Evolutionary conservation across 1,140 invertebrate species (phyloP), one percentile per base, ranked within the genome.

Genomic region (Drosophila albomicans): DNA sequence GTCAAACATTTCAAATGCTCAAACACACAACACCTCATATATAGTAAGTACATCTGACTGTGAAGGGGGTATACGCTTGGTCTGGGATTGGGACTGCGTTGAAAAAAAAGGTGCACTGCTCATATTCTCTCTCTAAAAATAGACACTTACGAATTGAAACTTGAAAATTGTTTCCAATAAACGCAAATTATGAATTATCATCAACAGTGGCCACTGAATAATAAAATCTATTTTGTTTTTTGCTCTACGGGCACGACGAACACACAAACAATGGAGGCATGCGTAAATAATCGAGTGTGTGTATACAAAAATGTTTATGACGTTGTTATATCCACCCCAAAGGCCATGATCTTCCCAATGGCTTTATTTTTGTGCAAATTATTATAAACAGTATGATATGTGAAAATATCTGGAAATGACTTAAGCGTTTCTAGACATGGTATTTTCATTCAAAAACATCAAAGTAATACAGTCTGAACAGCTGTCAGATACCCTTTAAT

Each of bases 101-200:
- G 30, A 77, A 25, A 38, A 77, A 38, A 62, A 68, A 59, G 61
- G 45, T 80, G 71, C 75, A 75, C n/a, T 63, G 78, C 65, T 71
- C 70, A 70, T 79, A 59, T 30, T 15, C 32, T 28, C 32, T 28
- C 3, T 45, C 71, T 87, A 87, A 82, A 87, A 68, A 88, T 87
- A 88, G 73, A 57, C 6, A 61, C 69, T 88, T 80, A 87, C 82
- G 81, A 71, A 87, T 75, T 38, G 59, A 62, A 71, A 48, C 46
- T 52, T 45, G 41, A 74, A 79, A 82, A 86, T 66, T 65, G 82
- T 72, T 82, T 69, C 65, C 58, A 77, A 86, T 86, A 75, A 82
- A 72, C 80, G 65, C 59, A 69, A 82, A 88, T 82, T 87, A 88
- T 78, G 75, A 88, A 82, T 88, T 87, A 87, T 82, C 77, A 87